Base-by-base conservation (phyloP, 2,113 vertebrate species). In the Noturus placidus region DNA sequence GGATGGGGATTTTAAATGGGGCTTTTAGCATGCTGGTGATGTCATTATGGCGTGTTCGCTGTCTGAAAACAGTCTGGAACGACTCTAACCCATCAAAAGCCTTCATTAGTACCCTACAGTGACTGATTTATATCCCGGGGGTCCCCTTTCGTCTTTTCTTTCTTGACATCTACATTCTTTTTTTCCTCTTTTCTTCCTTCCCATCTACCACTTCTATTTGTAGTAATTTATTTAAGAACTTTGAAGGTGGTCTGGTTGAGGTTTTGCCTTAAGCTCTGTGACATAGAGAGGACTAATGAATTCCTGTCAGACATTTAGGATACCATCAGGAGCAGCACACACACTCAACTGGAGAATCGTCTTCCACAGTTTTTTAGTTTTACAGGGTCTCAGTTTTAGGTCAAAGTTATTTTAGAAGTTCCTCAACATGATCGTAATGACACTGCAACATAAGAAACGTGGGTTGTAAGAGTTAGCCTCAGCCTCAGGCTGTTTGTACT, bases 291-390 rank as follows among this genome's bases (percentile, higher is more conserved):
- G 90, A 88, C 92, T 95, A 94, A 95, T 94, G 94, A 94, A 93
- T 93, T 94, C 90, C 93, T 93, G 92, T 93, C 91, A 93, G 91
- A 90, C 92, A 89, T 90, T 1, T 83, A 87, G 86, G 85, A 89
- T 80, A 69, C 90, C 91, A 90, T 90, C 89, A 78, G 92, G 91
- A 91, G 86, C 80, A 76, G 33, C 14, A 46, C 22, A 50, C 46
- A 30, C 20, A 56, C 57, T 56, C 19, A 67, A 22, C 22, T 86
- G n/a, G 59, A 42, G n/a, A 54, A 89, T 0, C 87, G 91, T 89
- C 88, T 88, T 90, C 83, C 72, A 89, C 87, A 67, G 87, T 91
- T 88, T 3, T 69, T 80, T 14, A 85, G 22, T 19, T 82, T 86
- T 42, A 79, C 30, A 33, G 57, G 35, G 35, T 52, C 57, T 86